Base-by-base conservation (phyloP, 2,113 vertebrate genomes). In the Percina caprodes region DNA sequence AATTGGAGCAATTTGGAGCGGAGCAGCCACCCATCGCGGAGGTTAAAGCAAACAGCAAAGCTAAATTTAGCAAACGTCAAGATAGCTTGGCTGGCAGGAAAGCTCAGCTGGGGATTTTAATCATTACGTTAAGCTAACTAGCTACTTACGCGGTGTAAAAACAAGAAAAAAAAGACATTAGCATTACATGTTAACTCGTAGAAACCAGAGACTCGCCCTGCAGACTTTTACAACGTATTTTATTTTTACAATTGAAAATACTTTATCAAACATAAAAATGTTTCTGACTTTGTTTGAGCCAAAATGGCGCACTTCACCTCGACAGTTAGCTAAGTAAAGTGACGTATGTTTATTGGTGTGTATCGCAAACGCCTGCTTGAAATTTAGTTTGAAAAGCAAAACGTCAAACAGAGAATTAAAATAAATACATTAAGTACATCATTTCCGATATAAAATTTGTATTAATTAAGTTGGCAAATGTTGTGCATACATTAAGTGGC, bases 1-100 rank as follows among this genome's bases (percentile, higher is more conserved):
- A 96, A 69, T 96, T 96, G 4, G 94, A 95, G 76, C 95, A 96
- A 82, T 96, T 94, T 18, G 95, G 95, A 88, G 95, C 95, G 0
- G 95, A 96, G 80, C 95, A 96, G 74, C 95, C 95, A 21, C 95
- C 95, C 95, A 96, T 96, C 11, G 30, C 74, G 61, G 30, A 61
- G 45, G 21, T 68, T 35, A 0, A 56, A 42, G 23, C 9, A 42
- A 35, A 51, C 39, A 49, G 67, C 69, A 52, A 67, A 67, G 60
- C 74, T 52, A 75, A 89, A 83, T 59, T 62, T 78, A 68, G 48
- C 56, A 74, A 23, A 54, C 11, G 74, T 65, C 61, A 54, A 65
- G 49, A 73, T 79, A 84, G 78, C 83, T 66, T 26, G 65, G 45
- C 77, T 79, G 61, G 4, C 39, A 54, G 2, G 2, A 39, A 24